phyloP scores from a whole-genome alignment of 2,888 invertebrate genomes.

The Drosophila merina region DNA sequence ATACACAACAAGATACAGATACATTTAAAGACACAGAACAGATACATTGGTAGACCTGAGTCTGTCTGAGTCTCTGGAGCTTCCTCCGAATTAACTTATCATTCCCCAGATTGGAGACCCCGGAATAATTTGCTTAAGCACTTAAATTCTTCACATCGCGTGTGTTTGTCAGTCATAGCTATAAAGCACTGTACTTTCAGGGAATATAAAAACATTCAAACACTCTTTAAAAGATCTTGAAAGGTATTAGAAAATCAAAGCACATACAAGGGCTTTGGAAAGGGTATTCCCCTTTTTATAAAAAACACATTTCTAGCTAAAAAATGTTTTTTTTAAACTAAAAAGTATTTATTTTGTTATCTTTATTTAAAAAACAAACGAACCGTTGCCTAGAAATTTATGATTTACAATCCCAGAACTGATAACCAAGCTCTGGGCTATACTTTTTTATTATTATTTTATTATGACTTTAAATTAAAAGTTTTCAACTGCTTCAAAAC shows the following conservation, averaged over 20 bases:
- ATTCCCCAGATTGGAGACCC: conserved; percentile 45
- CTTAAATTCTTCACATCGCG: conserved; percentile 55
- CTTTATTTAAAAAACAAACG: background rate
- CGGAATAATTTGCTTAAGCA: conserved; percentile 62
- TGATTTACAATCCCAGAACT: background rate
- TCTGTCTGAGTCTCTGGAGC: conserved; percentile 6
- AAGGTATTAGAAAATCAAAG: background rate
- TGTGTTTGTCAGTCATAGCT: conserved; percentile 7
- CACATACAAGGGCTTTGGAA: too few species aligned
- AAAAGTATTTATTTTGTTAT: background rate
- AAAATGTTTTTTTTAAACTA: too few species aligned
- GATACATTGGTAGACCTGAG: background rate
- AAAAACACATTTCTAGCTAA: too few species aligned
- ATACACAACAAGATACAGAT: conserved; percentile 40
- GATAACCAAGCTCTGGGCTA: conserved; percentile 1
- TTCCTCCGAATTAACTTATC: conserved; percentile 62
- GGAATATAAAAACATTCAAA: background rate
- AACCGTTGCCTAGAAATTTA: background rate
- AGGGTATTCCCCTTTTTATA: too few species aligned
- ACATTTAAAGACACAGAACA: conserved; percentile 1
- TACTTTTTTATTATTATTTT: background rate
- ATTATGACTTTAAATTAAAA: background rate
- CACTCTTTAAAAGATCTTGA: background rate
- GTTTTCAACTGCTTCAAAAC: background rate
- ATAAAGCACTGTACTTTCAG: conserved; percentile 1